Percentiles rank a stretch among this genome's conserved stretches.
Conservation (phyloP, 2,113 vertebrate genomes). For the Agapornis roseicollis region DNA sequence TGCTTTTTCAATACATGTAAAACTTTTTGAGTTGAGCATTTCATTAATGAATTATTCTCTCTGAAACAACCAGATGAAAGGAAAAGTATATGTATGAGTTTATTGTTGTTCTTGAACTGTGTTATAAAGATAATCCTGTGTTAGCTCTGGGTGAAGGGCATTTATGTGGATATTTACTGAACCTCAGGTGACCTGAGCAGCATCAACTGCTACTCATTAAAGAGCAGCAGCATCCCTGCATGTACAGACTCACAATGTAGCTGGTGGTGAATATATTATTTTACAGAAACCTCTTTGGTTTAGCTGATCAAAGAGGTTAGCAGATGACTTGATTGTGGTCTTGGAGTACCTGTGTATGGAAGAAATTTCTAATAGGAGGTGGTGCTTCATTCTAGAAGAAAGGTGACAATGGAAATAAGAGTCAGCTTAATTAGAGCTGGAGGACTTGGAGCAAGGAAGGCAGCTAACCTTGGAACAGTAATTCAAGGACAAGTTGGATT, state of each 20-base stretch:
- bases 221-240: neutral
- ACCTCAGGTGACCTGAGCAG: slow-evolving; percentile 11
- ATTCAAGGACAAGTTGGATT: slow-evolving; percentile 1
- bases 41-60: neutral
- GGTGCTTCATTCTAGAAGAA: neutral
- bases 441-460: neutral
- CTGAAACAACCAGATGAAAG: neutral
- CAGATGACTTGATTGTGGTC: neutral
- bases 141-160: neutral
- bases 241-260: neutral
- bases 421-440: neutral
- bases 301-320: neutral
- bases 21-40: neutral
- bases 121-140: neutral
- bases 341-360: neutral
- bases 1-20: neutral
- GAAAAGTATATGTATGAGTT: neutral
- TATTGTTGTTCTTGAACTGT: neutral
- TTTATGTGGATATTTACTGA: neutral
- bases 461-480: slow-evolving; percentile 6
- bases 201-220: neutral
- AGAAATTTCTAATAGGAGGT: neutral
- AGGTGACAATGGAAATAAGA: neutral
- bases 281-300: neutral
- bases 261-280: neutral